Evolutionary conservation across 2,888 invertebrate species (phyloP), one percentile per base, ranked within the genome.

Genomic region (Alloplasta piceator): DNA sequence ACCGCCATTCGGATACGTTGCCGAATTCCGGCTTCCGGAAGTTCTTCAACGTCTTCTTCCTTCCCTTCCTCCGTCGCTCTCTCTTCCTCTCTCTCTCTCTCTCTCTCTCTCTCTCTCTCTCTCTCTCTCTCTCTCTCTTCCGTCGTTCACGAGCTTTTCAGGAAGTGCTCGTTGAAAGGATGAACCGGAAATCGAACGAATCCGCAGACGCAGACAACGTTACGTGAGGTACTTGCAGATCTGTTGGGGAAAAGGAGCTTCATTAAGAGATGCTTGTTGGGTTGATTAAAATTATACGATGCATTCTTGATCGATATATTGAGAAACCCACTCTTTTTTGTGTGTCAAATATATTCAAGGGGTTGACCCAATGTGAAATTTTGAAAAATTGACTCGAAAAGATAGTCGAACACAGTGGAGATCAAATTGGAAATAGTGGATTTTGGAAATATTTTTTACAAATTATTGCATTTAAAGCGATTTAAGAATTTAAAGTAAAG

Each of bases 211-310:
- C 80, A 70, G 39, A 52, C 60, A 41, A 38, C 60, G 61, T 78
- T 81, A 81, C 81, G 81, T 81, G 77, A 81, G 60, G 60, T 74
- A 74, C 55, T 81, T 81, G 38, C 77, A 70, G 46, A 77, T 81
- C 81, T 81, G 66, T 12, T 26, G 43, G 43, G 67, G 55, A 50
- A 74, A 46, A 70, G 74, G n/a, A 41, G 39, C 67, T 78, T 78
- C 81, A 74, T 81, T 81, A 52, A 73, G 64, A 41, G 36, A 48
- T 46, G 46, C 70, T 77, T 60, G 70, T 77, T 80, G 38, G n/a
- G 46, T 52, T 52, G 43, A 38, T 52, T 5, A 43, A 56, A 52
- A 58, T n/a, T 39, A 55, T 14, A 43, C 12, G 14, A 73, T 61
- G 14, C 41, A 43, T 63, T 12, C 50, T 71, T 1, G 43, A 43